Percentiles rank a stretch among this genome's conserved stretches.
phyloP scores from a whole-genome alignment of 2,797 vertebrate genomes.

The Sphenodon punctatus region DNA sequence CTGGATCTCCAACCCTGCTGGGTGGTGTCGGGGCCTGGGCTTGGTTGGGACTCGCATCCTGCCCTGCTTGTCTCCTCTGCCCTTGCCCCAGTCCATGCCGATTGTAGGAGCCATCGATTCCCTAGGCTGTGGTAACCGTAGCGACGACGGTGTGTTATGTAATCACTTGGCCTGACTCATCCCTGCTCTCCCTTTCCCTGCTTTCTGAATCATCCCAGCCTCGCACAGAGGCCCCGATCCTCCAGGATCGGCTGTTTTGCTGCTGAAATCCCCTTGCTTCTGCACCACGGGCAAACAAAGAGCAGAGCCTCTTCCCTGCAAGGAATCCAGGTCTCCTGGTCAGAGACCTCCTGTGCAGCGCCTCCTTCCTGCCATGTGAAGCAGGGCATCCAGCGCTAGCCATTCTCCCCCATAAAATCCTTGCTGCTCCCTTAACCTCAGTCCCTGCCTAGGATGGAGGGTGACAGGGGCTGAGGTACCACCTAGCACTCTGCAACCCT shows the following conservation, averaged over 20 bases:
- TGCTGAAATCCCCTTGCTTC: background rate
- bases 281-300: background rate
- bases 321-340: too few species aligned
- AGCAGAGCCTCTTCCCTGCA: background rate
- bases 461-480: too few species aligned
- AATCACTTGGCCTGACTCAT: slow-evolving; percentile 6
- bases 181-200: background rate
- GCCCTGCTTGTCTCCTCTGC: background rate
- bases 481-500: too few species aligned
- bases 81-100: background rate
- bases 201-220: background rate
- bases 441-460: too few species aligned
- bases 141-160: background rate
- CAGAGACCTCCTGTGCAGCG: too few species aligned
- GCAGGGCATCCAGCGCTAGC: too few species aligned
- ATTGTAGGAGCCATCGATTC: slow-evolving; percentile 3
- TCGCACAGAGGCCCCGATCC: background rate
- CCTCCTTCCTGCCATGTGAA: too few species aligned
- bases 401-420: too few species aligned
- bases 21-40: background rate
- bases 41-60: background rate
- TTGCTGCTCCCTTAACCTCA: too few species aligned
- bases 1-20: background rate
- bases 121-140: background rate
- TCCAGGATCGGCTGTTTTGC: background rate